phyloP scores from a whole-genome alignment of 2,113 vertebrate genomes.

The Scophthalmus maximus region DNA sequence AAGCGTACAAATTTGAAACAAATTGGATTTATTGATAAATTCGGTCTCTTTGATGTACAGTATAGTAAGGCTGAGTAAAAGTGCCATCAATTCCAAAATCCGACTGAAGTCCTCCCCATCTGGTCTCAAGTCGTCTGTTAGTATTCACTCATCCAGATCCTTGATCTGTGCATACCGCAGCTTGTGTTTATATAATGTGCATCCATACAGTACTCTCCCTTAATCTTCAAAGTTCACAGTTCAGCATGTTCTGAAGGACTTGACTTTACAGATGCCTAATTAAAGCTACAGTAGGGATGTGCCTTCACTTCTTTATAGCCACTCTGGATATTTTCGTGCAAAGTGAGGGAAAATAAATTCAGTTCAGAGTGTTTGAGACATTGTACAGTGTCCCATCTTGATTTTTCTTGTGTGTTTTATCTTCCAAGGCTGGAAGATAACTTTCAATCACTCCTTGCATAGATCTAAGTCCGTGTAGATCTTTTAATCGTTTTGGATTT shows the following conservation, averaged over 20 bases:
- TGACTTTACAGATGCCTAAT: slow-evolving; percentile 9
- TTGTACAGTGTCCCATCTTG: background rate
- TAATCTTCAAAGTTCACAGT: slow-evolving; percentile 5
- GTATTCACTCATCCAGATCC: background rate
- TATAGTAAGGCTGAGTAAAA: too few species aligned
- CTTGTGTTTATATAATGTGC: background rate
- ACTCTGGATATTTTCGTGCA: background rate
- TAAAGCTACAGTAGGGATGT: background rate
- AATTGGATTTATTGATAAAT: too few species aligned
- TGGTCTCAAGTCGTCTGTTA: too few species aligned
- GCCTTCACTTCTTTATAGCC: background rate
- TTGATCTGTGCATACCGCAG: slow-evolving; percentile 17
- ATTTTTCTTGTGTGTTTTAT: background rate
- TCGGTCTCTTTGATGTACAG: too few species aligned
- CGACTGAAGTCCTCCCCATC: too few species aligned
- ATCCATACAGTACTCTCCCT: background rate
- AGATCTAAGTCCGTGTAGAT: background rate
- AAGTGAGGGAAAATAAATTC: background rate
- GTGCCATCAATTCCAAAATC: too few species aligned
- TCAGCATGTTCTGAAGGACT: slow-evolving; percentile 5
- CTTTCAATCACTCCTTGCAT: too few species aligned
- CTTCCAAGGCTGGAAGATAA: background rate
- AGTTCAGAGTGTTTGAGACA: background rate
- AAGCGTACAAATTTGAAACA: too few species aligned
- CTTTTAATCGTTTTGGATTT: background rate